Conservation (phyloP, 2,113 vertebrate genomes). For the Hemicordylus capensis region DNA sequence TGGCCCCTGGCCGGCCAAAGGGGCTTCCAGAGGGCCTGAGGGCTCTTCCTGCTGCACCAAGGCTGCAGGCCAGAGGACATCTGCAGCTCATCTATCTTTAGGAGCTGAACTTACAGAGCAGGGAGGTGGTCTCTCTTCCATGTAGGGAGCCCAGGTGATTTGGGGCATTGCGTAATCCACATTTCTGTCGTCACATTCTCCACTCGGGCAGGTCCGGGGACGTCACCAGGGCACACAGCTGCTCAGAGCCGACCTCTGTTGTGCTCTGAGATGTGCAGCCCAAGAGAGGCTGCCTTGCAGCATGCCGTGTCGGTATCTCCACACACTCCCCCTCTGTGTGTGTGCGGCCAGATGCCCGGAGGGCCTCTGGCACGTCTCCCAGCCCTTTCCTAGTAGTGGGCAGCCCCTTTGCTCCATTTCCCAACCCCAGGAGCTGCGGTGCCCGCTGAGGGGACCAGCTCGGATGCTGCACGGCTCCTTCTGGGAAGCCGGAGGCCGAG, state of each 20-base stretch:
- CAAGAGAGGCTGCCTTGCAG: background rate
- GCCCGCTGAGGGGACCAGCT: background rate
- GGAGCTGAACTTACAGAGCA: background rate
- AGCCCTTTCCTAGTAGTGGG: background rate
- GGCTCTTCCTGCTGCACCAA: background rate
- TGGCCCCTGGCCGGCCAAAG: background rate
- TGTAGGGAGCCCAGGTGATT: background rate
- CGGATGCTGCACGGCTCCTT: slow-evolving; percentile 14
- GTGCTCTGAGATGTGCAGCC: background rate
- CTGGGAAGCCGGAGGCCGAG: slow-evolving; percentile 43
- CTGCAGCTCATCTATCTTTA: background rate
- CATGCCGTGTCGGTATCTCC: background rate
- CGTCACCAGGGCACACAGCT: background rate
- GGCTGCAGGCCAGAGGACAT: background rate
- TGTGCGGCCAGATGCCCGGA: background rate
- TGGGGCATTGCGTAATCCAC: background rate
- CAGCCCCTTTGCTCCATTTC: background rate
- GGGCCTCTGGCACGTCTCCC: background rate
- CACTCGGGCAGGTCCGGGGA: background rate
- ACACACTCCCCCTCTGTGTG: background rate
- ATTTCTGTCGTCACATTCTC: background rate
- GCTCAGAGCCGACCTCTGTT: background rate
- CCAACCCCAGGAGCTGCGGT: rapidly evolving
- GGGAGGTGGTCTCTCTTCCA: no score
- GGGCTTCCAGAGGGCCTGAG: background rate